phyloP scores from a whole-genome alignment of 2,888 invertebrate species.

The Ennomos erosarius region DNA sequence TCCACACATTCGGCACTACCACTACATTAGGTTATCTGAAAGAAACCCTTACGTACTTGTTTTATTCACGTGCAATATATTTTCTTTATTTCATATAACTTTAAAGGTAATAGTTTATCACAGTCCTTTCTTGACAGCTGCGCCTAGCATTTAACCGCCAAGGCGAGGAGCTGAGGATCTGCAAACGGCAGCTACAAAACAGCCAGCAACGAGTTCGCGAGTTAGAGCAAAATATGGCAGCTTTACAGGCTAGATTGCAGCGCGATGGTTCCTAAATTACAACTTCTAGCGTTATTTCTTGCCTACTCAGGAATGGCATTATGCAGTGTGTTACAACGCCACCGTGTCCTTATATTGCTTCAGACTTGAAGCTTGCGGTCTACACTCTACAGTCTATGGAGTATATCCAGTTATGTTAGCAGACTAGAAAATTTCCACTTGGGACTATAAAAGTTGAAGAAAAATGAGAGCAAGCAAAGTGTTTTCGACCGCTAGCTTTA shows the following conservation, averaged over 20 bases:
- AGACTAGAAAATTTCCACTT: too few species aligned
- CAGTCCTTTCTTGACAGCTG: too few species aligned
- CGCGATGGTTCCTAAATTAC: conserved; percentile 53
- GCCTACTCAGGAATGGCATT: conserved; percentile 13
- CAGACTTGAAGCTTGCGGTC: conserved; percentile 23
- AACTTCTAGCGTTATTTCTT: conserved; percentile 12
- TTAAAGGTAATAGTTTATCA: too few species aligned
- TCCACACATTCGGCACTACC: too few species aligned
- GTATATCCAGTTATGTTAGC: neutral
- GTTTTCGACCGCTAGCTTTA: conserved; percentile 10
- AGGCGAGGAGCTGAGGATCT: conserved; percentile 91
- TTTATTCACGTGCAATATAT: too few species aligned
- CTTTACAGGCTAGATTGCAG: conserved; percentile 78
- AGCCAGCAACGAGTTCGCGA: conserved; percentile 93
- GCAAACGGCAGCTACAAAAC: conserved; percentile 91
- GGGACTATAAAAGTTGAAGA: neutral
- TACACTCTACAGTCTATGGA: conserved; percentile 3
- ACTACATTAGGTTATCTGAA: too few species aligned
- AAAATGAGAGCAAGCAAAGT: neutral
- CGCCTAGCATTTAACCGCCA: conserved; percentile 91
- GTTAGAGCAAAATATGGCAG: conserved; percentile 90
- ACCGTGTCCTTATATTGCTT: conserved; percentile 24
- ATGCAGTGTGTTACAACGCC: conserved; percentile 20
- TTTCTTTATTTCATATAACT: conserved; percentile 36
- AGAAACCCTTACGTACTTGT: too few species aligned